Evolutionary conservation across 2,888 invertebrate genomes (phyloP).

Genomic region (Gasteruption jaculator): DNA sequence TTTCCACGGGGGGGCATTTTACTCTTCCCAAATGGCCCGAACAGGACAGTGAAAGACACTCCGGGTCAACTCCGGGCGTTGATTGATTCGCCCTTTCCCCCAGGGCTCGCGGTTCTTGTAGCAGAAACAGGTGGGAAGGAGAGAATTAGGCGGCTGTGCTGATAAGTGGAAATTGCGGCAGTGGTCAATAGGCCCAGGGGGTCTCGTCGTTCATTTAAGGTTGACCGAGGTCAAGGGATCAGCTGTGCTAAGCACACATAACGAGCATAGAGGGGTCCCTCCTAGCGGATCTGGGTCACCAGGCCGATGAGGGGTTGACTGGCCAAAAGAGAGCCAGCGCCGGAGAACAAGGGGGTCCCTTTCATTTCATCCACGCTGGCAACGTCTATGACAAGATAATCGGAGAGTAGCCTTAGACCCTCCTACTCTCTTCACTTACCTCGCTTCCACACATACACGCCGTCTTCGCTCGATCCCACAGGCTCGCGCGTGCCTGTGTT

Average conservation of each 20-base stretch:
- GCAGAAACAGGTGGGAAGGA: no score
- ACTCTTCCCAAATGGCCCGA: no score
- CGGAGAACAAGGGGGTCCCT: conserved; percentile 17
- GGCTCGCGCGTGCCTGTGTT: conserved; percentile 17
- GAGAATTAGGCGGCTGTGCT: conserved; percentile 11
- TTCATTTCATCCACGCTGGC: conserved; percentile 26
- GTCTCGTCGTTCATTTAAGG: conserved; percentile 35
- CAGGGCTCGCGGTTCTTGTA: no score
- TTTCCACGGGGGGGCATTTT: no score
- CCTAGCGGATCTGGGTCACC: conserved; percentile 46
- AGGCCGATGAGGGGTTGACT: conserved; percentile 48
- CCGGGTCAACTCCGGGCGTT: no score
- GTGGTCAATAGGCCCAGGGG: conserved; percentile 30
- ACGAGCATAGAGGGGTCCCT: conserved; percentile 30
- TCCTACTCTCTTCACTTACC: conserved; percentile 1
- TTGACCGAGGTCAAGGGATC: conserved; percentile 45
- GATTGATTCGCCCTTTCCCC: no score
- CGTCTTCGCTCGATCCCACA: neutral
- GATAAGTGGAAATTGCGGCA: no score
- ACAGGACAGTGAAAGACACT: no score
- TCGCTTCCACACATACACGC: neutral
- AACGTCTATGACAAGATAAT: conserved; percentile 45
- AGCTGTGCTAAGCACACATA: conserved; percentile 32
- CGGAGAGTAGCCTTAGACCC: conserved; percentile 24
- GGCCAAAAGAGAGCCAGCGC: conserved; percentile 32